Percentiles rank a stretch among this genome's conserved stretches.
These are phyloP conservation scores for Musca domestica DNA, from an alignment of 1,140 invertebrate species.

Conservation along the genomic window DNA sequence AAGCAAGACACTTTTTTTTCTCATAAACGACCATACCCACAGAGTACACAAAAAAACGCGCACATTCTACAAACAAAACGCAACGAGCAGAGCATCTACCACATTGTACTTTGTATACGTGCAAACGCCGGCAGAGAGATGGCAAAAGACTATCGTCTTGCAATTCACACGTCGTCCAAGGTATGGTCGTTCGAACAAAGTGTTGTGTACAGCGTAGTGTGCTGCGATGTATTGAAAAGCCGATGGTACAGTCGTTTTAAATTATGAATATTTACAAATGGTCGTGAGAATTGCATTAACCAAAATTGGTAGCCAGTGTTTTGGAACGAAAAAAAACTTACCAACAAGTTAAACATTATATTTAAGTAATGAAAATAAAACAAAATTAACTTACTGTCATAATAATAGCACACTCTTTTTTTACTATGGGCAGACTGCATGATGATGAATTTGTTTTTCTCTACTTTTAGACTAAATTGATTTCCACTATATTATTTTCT, in stretches of 20 bases:
- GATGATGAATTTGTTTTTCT: background rate
- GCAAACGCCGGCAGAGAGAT: background rate
- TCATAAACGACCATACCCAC: background rate
- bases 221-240: slow-evolving; percentile 19
- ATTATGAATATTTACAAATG: slow-evolving; percentile 38
- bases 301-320: background rate
- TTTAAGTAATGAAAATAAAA: too few relatives aligned
- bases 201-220: slow-evolving; percentile 30
- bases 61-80: background rate
- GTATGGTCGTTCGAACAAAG: slow-evolving; percentile 34
- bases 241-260: slow-evolving; percentile 47
- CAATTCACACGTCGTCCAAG: background rate
- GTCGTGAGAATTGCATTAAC: background rate
- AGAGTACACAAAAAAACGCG: background rate
- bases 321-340: background rate
- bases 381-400: slow-evolving; percentile 84
- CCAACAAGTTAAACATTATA: background rate
- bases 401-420: slow-evolving; percentile 97
- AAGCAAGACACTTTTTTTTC: slow-evolving; percentile 4
- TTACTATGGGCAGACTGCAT: slow-evolving; percentile 76
- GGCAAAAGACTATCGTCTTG: background rate
- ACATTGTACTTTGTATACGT: slow-evolving; percentile 9
- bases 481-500: background rate
- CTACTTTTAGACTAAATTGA: background rate
- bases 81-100: background rate